Conservation (phyloP, 2,888 invertebrate species). For the Tholera decimalis region DNA sequence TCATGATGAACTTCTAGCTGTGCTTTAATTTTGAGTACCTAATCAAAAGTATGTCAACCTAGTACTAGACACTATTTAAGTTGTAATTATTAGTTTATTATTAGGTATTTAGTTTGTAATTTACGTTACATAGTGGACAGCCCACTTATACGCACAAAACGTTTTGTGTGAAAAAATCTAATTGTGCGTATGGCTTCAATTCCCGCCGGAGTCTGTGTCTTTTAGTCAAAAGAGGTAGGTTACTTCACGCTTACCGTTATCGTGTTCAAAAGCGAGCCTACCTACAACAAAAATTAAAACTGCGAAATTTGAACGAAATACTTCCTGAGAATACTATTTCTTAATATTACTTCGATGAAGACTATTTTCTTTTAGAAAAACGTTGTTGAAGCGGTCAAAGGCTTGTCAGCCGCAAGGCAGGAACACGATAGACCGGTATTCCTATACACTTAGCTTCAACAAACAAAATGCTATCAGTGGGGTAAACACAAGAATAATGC, state of each 20-base stretch:
- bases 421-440: constrained; percentile 3
- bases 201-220: too few species aligned
- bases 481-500: background rate
- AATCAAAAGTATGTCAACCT: background rate
- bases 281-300: too few species aligned
- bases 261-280: too few species aligned
- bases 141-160: too few species aligned
- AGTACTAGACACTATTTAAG: background rate
- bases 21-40: background rate
- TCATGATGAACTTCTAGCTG: background rate
- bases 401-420: background rate
- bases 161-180: too few species aligned
- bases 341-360: background rate
- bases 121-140: too few species aligned
- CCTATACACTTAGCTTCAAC: constrained; percentile 21
- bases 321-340: background rate
- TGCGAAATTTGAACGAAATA: background rate
- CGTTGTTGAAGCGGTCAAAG: background rate
- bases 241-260: too few species aligned
- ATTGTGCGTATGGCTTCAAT: too few species aligned
- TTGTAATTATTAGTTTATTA: too few species aligned
- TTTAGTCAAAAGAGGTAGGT: too few species aligned
- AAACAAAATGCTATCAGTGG: constrained; percentile 14
- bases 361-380: background rate
- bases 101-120: too few species aligned